A percentile compares a stretch with the other conserved stretches of the same genome.
Conservation (phyloP, 2,888 invertebrate genomes). For the Subacronicta megacephala region DNA sequence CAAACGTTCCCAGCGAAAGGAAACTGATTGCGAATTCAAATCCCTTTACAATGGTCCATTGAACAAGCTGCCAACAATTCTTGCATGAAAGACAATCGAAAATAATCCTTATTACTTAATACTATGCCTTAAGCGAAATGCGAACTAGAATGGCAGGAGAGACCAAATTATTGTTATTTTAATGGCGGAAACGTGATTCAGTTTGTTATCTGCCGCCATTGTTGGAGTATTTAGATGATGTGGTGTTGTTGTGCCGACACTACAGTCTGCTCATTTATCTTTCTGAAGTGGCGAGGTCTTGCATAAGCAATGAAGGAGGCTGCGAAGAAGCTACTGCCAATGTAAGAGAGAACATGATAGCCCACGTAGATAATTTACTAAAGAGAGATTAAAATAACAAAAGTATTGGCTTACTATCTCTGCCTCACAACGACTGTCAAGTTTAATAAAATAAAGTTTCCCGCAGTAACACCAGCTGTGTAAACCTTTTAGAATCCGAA, state of each 20-base stretch:
- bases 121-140: constrained; percentile 13
- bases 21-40: constrained; percentile 50
- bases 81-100: constrained; percentile 19
- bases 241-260: constrained; percentile 12
- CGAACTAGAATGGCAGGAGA: constrained; percentile 40
- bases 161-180: constrained; percentile 58
- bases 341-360: not conserved
- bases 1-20: constrained; percentile 52
- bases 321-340: constrained; percentile 1
- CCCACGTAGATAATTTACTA: not conserved
- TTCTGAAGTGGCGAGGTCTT: constrained; percentile 10
- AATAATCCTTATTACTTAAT: constrained; percentile 28
- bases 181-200: constrained; percentile 50
- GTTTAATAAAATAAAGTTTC: constrained; percentile 23
- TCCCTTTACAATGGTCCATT: constrained; percentile 57
- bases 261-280: constrained; percentile 27
- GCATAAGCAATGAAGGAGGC: constrained; percentile 2
- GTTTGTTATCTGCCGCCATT: constrained; percentile 42
- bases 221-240: constrained; percentile 34
- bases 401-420: not conserved
- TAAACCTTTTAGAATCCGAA: constrained; percentile 43
- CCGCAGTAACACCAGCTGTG: constrained; percentile 41
- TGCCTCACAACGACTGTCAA: not conserved
- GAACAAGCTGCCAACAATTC: constrained; percentile 37
- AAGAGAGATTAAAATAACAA: constrained; percentile 3